phyloP scores from a whole-genome alignment of 1,140 invertebrate genomes.

The Drosophila kanapiae region DNA sequence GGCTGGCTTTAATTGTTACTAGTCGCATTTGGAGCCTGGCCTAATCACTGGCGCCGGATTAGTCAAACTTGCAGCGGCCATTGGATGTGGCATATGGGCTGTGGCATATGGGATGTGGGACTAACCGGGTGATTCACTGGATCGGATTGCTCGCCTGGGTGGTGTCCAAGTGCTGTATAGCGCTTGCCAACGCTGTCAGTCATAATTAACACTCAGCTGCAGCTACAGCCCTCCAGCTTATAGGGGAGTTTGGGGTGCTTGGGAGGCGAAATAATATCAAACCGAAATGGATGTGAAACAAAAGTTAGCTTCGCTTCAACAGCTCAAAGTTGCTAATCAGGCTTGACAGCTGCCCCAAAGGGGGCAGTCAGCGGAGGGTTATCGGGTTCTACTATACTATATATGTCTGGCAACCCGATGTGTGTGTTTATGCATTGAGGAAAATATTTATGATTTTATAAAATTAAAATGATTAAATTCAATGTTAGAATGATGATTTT shows the following conservation, averaged over 20 bases:
- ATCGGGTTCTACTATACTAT: constrained; percentile 5
- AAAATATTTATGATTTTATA: neutral
- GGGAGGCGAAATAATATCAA: constrained; percentile 54
- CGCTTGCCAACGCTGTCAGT: constrained; percentile 62
- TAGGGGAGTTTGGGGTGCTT: neutral
- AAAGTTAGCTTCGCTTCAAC: constrained; percentile 54
- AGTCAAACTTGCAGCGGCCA: constrained; percentile 36
- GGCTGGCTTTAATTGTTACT: constrained; percentile 77
- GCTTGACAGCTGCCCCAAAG: constrained; percentile 45
- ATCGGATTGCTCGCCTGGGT: neutral
- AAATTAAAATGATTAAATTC: no score
- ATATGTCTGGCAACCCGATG: neutral
- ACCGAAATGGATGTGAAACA: constrained; percentile 61
- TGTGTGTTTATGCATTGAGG: neutral
- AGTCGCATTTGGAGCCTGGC: constrained; percentile 71
- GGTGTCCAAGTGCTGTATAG: constrained; percentile 47
- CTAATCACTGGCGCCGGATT: constrained; percentile 76
- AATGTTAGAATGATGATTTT: no score
- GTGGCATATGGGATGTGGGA: neutral
- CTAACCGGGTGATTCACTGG: constrained; percentile 17
- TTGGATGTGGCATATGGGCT: neutral
- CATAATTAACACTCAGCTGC: constrained; percentile 64
- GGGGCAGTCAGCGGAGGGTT: neutral
- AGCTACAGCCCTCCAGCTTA: neutral
- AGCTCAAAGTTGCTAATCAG: constrained; percentile 64